phyloP scores from a whole-genome alignment of 2,113 vertebrate species.

The Zosterops lateralis region DNA sequence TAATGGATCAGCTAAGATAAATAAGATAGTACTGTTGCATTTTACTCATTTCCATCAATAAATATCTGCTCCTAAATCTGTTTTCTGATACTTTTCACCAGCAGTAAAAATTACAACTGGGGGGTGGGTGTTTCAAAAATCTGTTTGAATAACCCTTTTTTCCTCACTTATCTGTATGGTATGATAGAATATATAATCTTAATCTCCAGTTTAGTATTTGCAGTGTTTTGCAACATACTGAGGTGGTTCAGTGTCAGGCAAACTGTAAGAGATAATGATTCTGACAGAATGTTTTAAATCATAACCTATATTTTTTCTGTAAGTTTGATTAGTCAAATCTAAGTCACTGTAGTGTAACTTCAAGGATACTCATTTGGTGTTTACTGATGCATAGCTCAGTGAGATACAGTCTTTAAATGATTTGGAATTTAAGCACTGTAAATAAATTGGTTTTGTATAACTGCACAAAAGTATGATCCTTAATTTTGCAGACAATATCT shows the following conservation, averaged over 20 bases:
- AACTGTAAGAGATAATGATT: constrained; percentile 18
- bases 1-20: neutral
- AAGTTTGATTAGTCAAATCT: constrained; percentile 14
- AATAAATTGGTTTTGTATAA: neutral
- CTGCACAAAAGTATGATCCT: neutral
- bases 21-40: neutral
- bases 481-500: constrained; percentile 1
- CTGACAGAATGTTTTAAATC: constrained; percentile 50
- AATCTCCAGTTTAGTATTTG: neutral
- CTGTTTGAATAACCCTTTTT: neutral
- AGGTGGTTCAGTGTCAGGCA: constrained; percentile 49
- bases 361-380: neutral
- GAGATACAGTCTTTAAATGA: neutral
- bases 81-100: constrained; percentile 34
- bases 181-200: constrained; percentile 30
- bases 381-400: constrained; percentile 20
- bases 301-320: constrained; percentile 26
- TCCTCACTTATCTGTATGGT: neutral
- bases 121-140: neutral
- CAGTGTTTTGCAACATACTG: neutral
- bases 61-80: neutral
- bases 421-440: neutral
- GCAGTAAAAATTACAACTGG: constrained; percentile 20
- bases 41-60: neutral
- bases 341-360: neutral